A percentile compares a stretch with the other conserved stretches of the same genome.
These are phyloP conservation scores for Panthera leo DNA, from an alignment of 2,113 vertebrate genomes.

Conservation along the genomic window DNA sequence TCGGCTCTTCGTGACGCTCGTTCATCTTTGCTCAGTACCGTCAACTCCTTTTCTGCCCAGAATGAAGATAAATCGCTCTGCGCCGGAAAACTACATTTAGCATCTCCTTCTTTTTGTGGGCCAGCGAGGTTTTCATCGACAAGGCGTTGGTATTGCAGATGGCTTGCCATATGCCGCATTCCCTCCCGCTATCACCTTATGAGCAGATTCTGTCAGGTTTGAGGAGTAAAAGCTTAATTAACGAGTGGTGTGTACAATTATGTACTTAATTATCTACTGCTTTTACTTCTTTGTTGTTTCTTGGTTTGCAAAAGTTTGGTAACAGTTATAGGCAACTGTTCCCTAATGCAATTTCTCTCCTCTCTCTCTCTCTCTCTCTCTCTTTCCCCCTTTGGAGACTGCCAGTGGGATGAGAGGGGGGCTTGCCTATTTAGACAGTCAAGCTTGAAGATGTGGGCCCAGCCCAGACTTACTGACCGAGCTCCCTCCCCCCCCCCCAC, in stretches of 20 bases:
- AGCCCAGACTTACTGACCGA: neutral
- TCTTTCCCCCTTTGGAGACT: neutral
- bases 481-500: accelerated
- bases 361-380: neutral
- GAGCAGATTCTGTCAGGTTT: conserved; percentile 86
- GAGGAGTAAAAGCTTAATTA: conserved; percentile 87
- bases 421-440: neutral
- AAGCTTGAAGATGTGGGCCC: no score
- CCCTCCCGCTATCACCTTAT: conserved; percentile 82
- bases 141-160: conserved; percentile 75
- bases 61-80: conserved; percentile 62
- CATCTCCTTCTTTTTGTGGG: conserved; percentile 35
- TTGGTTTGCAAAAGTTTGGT: conserved; percentile 76
- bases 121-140: conserved; percentile 30
- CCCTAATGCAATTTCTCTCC: neutral
- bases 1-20: neutral
- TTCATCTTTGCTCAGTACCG: neutral
- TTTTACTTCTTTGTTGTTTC: conserved; percentile 82
- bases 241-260: conserved; percentile 85
- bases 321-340: conserved; percentile 64
- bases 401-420: neutral
- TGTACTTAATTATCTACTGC: conserved; percentile 83
- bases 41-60: conserved; percentile 39
- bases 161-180: conserved; percentile 84
- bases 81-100: conserved; percentile 24